Base-by-base conservation (phyloP, 2,888 invertebrate genomes). In the Nudaria mundana region DNA sequence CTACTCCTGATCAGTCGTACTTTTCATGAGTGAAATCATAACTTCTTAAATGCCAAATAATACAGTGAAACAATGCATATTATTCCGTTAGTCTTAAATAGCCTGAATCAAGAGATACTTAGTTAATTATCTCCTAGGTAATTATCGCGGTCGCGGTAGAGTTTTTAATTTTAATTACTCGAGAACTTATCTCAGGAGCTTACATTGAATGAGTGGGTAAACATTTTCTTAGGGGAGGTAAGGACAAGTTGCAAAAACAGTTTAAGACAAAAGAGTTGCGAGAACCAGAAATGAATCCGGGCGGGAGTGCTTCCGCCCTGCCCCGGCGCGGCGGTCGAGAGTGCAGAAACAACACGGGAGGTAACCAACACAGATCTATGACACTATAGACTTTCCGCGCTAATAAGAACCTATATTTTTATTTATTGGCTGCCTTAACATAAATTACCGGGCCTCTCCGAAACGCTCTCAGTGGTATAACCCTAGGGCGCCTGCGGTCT, bases 251-350 rank as follows among this genome's bases (percentile, higher is more conserved):
- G 69, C 75, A 70, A 76, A 81, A 81, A 81, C 81, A 76, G 80
- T 82, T 81, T 77, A 80, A 84, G 84, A 83, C 81, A 84, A 85
- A 85, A 85, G 84, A 82, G 81, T 75, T 84, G 76, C 79, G 82
- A 84, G 80, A 81, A 83, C 79, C 81, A 84, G 84, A 81, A 85
- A 83, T 84, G 85, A 85, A 82, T 83, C 78, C 75, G 81, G 76
- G 75, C 75, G 80, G 82, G 66, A 63, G 71, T 53, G 66, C 60
- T 72, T 65, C 76, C 73, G 72, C 77, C 76, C 71, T 58, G 58
- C 66, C 66, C 63, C 68, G 52, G 59, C 66, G 64, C 68, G 52
- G 59, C 66, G 64, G 69, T 73, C 58, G 73, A 70, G 74, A 66
- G 73, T 70, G 66, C 67, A 72, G 71, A 62, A 70, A 71, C 66